Base-by-base conservation (phyloP, 2,797 vertebrate genomes). In the Schizothorax lantsangensis region DNA sequence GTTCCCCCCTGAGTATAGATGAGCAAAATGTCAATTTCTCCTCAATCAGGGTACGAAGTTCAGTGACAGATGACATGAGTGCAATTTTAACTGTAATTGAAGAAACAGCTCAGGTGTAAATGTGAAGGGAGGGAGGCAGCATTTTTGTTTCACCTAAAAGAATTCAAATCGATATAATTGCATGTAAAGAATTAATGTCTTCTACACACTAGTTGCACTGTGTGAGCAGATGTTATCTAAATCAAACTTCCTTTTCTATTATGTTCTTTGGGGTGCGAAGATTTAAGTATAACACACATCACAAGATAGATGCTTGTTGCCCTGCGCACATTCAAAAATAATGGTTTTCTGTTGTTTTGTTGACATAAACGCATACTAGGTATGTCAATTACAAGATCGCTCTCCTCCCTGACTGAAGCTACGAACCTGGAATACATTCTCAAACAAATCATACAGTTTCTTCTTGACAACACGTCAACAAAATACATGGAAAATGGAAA, bases 1-100 rank as follows among this genome's bases (percentile, higher is more conserved):
- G 36, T 43, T 33, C 66, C 74, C 74, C 59, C 89, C 47, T 40
- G 85, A 83, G 73, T 80, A 74, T 86, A 89, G 83, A 86, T 79
- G 84, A 77, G 40, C 68, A 19, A 62, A 83, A 86, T 87, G 73
- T 86, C 73, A 84, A 85, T 87, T 83, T 84, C 71, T 68, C 36
- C 54, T 85, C 69, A 54, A 47, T 71, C 43, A 38, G 79, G 21
- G 40, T 40, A 40, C 19, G 72, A 79, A 72, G 57, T 78, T 72
- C 38, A 69, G 49, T 59, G 59, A 75, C 79, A 69, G 59, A 88
- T 62, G 71, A 77, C 71, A 75, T 23, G 38, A 38, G 83, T 75
- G 66, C 84, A 77, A 81, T 88, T 77, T 77, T 47, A 69, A 57
- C 83, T 64, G 38, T 73, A 47, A 82, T 68, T 88, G 75, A 52